Base-by-base conservation (phyloP, 2,113 vertebrate genomes). In the Saguinus midas region DNA sequence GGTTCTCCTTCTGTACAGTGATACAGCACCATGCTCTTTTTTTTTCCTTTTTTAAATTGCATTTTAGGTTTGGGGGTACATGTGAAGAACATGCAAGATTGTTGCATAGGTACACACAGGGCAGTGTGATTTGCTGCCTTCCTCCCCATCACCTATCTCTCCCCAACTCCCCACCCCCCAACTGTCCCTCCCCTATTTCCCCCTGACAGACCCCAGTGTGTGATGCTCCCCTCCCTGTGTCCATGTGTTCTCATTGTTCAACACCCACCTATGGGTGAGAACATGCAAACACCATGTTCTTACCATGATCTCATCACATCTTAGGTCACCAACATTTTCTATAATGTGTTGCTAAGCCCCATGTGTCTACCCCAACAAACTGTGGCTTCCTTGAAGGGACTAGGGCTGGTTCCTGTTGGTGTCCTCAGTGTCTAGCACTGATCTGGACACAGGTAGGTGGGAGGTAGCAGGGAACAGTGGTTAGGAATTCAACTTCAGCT, bases 281-380 rank as follows among this genome's bases (percentile, higher is more conserved):
- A 43, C 43, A 43, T 43, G 43, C 43, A 43, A 43, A 0, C 43
- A 75, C 35, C 66, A 32, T 0, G 3, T 17, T 50, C 32, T 43
- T 4, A 2, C 8, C 52, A 8, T 0, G 50, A 21, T 66, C 29
- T 35, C 14, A 5, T 17, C 48, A 16, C 17, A 12, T 90, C 73
- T 73, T 11, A 18, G 13, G 78, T 70, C 23, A 61, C 23, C 12
- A 21, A 25, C 3, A 1, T 8, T 0, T 1, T 8, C 7, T 37
- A n/a, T 20, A 1, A 6, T 8, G 11, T 7, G 29, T 20, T 17
- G 40, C 76, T 27, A 16, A 2, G 10, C 45, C 45, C 35, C 4
- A 0, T 20, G 58, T 76, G 12, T 73, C 64, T 27, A 61, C 76
- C 32, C 17, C 32, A 35, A 2, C 35, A 83, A 45, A n/a, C 14